Conservation (phyloP, 2,113 vertebrate species). For the Dermatemys mawii region DNA sequence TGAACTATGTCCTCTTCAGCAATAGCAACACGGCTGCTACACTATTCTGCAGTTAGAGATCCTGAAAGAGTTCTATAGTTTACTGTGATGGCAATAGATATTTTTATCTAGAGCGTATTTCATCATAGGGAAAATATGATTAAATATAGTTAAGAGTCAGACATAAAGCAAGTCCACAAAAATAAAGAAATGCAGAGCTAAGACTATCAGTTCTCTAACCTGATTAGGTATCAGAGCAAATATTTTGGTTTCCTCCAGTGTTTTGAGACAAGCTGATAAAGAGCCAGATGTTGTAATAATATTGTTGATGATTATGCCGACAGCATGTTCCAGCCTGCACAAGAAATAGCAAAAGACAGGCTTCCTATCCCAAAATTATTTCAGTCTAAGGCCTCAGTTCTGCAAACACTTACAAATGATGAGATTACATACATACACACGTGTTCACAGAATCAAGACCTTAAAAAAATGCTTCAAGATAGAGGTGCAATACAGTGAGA, state of each 20-base stretch:
- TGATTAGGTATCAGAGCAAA: not conserved
- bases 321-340: not conserved
- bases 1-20: not conserved
- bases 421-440: not conserved
- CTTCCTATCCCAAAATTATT: not conserved
- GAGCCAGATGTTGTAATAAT: fast-evolving
- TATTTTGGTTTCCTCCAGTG: not conserved
- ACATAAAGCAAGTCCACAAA: not conserved
- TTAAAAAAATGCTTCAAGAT: not conserved
- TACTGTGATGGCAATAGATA: not conserved
- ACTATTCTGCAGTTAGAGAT: not conserved
- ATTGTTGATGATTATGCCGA: not conserved
- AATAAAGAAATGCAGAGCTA: not conserved
- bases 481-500: not conserved
- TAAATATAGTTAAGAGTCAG: not conserved
- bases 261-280: not conserved
- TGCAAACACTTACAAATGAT: not conserved
- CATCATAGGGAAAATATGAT: not conserved
- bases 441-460: not conserved
- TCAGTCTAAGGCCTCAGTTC: not conserved
- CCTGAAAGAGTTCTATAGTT: not conserved
- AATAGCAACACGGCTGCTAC: not conserved
- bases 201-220: not conserved
- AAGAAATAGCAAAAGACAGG: not conserved
- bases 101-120: not conserved